Conservation (phyloP, 1,140 invertebrate species). For the Tenebrio molitor region DNA sequence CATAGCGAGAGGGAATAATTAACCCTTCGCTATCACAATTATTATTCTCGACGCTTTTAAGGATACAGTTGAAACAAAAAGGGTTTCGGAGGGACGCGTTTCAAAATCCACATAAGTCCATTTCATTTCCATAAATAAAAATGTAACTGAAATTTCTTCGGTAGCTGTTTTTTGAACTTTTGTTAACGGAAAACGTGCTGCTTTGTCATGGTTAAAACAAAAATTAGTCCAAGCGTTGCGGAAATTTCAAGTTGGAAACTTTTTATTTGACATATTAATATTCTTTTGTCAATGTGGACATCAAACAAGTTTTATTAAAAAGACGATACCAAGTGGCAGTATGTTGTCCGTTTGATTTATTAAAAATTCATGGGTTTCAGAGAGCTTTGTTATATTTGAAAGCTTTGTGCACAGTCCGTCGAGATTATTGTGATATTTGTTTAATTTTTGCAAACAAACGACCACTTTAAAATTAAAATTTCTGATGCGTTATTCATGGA, state of each 20-base stretch:
- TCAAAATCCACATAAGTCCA: background rate
- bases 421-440: background rate
- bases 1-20: no score
- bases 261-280: conserved; percentile 16
- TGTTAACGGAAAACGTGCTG: no score
- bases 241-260: no score
- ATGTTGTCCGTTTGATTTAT: background rate
- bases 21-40: no score
- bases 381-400: conserved; percentile 24
- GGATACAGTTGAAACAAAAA: background rate
- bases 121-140: background rate
- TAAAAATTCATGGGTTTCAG: conserved; percentile 19
- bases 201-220: background rate
- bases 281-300: conserved; percentile 24
- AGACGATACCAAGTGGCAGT: background rate
- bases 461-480: conserved; percentile 20
- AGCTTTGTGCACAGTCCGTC: conserved; percentile 5
- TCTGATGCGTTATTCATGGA: conserved; percentile 14
- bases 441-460: conserved; percentile 31
- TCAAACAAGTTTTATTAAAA: conserved; percentile 27
- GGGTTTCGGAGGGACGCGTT: background rate
- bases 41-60: background rate
- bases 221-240: no score
- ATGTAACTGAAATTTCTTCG: background rate
- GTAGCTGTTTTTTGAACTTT: no score